phyloP scores from a whole-genome alignment of 2,797 vertebrate genomes.

The Anolis apletophallus region DNA sequence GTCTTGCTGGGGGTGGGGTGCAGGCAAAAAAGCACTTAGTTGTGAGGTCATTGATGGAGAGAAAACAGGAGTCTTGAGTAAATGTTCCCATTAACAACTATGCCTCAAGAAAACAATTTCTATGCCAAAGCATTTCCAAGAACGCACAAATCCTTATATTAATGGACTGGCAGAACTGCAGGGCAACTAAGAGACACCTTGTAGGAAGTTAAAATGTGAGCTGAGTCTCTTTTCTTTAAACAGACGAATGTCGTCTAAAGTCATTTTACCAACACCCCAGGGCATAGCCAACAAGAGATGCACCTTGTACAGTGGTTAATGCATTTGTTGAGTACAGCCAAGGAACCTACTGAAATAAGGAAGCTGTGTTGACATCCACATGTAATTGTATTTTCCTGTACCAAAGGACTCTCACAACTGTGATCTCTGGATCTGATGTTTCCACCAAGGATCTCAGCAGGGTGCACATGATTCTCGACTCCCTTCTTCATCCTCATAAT shows the following conservation, averaged over 20 bases:
- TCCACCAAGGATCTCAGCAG: neutral
- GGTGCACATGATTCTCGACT: neutral
- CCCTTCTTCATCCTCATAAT: neutral
- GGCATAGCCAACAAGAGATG: neutral
- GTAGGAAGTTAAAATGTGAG: neutral
- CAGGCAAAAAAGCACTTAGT: neutral
- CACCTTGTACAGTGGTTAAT: neutral
- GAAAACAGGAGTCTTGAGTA: conserved; percentile 4
- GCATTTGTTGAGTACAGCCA: neutral
- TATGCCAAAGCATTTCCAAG: conserved; percentile 20
- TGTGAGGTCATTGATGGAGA: conserved; percentile 31
- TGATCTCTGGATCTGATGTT: neutral
- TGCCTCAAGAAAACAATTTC: neutral
- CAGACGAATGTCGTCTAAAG: neutral
- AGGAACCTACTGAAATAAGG: neutral
- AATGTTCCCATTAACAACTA: conserved; percentile 2
- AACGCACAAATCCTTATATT: neutral
- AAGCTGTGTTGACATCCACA: neutral
- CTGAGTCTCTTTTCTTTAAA: neutral
- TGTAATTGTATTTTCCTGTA: neutral
- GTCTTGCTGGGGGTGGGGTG: neutral
- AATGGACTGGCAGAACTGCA: neutral
- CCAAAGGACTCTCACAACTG: neutral
- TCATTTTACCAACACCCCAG: neutral
- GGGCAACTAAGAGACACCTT: neutral